Percentiles rank a stretch among this genome's conserved stretches.
phyloP scores from a whole-genome alignment of 2,888 invertebrate species.

The Epistrophe grossulariae region DNA sequence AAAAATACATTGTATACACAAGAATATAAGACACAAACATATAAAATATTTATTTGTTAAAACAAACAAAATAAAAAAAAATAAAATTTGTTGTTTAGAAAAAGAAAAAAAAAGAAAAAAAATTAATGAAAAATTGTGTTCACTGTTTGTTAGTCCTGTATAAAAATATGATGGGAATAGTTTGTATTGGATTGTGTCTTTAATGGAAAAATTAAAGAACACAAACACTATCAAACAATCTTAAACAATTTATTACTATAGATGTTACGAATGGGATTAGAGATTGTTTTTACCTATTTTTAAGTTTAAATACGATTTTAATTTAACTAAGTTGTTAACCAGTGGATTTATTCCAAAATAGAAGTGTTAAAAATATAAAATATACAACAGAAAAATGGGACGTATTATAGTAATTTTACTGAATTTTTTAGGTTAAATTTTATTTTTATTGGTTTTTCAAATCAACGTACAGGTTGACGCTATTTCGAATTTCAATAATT shows the following conservation, averaged over 20 bases:
- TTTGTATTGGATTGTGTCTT: conserved; percentile 37
- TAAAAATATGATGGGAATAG: not conserved
- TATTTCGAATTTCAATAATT: too few species aligned
- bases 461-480: too few species aligned
- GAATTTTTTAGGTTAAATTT: too few species aligned
- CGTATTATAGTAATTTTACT: too few species aligned
- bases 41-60: conserved; percentile 40
- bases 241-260: not conserved
- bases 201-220: conserved; percentile 36
- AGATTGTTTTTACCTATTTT: not conserved
- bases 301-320: not conserved
- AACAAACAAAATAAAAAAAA: conserved; percentile 11
- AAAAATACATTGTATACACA: conserved; percentile 48
- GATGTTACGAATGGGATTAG: not conserved
- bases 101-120: conserved; percentile 26
- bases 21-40: conserved; percentile 44
- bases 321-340: not conserved
- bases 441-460: too few species aligned
- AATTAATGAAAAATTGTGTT: conserved; percentile 67
- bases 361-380: not conserved
- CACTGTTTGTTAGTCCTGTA: conserved; percentile 63
- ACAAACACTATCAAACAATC: not conserved
- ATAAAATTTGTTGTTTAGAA: conserved; percentile 22
- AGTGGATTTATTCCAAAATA: not conserved
- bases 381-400: too few species aligned